These are phyloP conservation scores for Bovichtus variegatus DNA, from an alignment of 2,797 vertebrate genomes.

Conservation along the genomic window DNA sequence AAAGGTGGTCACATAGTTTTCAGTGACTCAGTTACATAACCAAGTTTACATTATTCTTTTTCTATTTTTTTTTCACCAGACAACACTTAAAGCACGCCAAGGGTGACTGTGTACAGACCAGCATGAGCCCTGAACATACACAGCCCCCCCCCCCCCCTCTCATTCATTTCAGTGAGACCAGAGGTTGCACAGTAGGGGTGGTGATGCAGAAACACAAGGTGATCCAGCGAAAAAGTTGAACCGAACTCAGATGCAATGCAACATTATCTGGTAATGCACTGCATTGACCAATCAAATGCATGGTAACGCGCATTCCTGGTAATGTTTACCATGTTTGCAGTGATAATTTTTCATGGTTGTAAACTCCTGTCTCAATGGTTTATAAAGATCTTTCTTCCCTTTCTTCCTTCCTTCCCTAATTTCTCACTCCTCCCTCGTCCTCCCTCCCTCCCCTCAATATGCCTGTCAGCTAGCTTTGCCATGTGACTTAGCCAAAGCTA, in stretches of 20 bases:
- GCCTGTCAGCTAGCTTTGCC: slow-evolving; percentile 66
- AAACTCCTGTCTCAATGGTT: not conserved
- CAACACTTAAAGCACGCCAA: not conserved
- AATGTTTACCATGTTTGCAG: not conserved
- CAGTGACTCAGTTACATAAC: not conserved
- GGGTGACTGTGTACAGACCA: not conserved
- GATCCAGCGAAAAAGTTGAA: not conserved
- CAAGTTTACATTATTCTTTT: not conserved
- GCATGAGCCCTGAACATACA: not conserved
- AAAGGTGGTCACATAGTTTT: not conserved
- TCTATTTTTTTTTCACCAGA: not conserved
- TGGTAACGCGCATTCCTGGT: not conserved
- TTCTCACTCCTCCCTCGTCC: slow-evolving; percentile 6
- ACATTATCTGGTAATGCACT: not conserved
- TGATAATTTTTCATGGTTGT: not conserved
- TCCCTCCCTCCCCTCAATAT: slow-evolving; percentile 18
- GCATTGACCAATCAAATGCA: not conserved
- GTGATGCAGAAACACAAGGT: not conserved
- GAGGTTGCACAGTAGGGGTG: not conserved
- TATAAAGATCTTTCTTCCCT: not conserved
- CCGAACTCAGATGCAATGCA: not conserved
- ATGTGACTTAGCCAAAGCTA: slow-evolving; percentile 80
- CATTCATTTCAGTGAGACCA: not conserved
- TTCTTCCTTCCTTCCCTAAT: not conserved
- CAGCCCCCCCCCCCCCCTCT: not conserved